Evolutionary conservation across 2,797 vertebrate genomes (phyloP).

Genomic region (Nyctibius grandis): DNA sequence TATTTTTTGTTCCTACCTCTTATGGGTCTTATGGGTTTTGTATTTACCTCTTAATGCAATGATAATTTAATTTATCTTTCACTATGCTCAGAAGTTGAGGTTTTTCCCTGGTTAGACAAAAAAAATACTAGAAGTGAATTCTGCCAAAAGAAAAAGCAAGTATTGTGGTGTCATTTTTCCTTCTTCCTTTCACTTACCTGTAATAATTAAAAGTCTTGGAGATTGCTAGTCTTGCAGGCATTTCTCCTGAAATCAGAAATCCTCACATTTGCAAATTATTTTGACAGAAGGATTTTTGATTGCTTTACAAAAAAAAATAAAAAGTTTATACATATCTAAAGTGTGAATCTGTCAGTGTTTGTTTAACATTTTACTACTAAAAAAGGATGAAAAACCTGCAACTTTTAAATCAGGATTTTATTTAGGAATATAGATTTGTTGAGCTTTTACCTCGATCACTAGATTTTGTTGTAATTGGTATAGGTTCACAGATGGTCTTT

Average conservation of each 20-base stretch:
- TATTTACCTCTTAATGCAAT: not conserved
- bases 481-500: not conserved
- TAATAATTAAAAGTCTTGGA: not conserved
- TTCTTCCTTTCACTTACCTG: not conserved
- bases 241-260: not conserved
- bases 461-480: not conserved
- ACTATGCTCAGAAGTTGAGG: not conserved
- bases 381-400: not conserved
- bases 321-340: not conserved
- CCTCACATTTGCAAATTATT: not conserved
- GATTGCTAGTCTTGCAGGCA: not conserved
- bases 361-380: not conserved
- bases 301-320: not conserved
- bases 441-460: not conserved
- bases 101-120: not conserved
- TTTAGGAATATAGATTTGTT: not conserved
- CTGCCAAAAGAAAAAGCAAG: not conserved
- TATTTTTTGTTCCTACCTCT: not conserved
- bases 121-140: not conserved
- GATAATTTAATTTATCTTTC: not conserved
- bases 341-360: not conserved
- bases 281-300: not conserved
- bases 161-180: not conserved
- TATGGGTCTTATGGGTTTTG: fast-evolving
- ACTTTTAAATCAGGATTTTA: not conserved